Percentiles rank a stretch among this genome's conserved stretches.
Conservation (phyloP, 2,113 vertebrate species). For the Percopsis transmontana region DNA sequence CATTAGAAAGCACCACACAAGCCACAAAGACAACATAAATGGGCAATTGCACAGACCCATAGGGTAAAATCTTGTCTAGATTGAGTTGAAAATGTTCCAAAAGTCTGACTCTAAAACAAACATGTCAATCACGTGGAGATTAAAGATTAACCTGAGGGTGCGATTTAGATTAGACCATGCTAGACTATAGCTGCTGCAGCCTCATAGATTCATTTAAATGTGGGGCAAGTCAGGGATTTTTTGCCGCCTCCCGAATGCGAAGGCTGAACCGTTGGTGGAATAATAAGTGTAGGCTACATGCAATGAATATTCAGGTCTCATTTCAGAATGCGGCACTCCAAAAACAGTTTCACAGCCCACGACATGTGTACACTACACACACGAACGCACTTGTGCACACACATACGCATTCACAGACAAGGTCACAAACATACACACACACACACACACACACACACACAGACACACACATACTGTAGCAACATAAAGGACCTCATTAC, state of each 20-base stretch:
- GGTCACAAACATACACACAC: not conserved
- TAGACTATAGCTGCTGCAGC: slow-evolving; percentile 33
- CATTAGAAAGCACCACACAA: too few species aligned
- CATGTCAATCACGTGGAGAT: slow-evolving; percentile 7
- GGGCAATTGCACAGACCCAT: too few species aligned
- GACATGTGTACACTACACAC: slow-evolving; percentile 18
- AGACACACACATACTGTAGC: not conserved
- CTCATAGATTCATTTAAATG: slow-evolving; percentile 39
- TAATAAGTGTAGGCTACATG: slow-evolving; percentile 57
- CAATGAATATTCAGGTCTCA: slow-evolving; percentile 69
- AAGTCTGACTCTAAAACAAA: slow-evolving; percentile 14
- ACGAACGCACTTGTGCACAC: not conserved
- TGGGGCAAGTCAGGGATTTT: slow-evolving; percentile 43
- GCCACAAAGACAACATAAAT: too few species aligned
- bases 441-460: not conserved
- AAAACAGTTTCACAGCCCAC: slow-evolving; percentile 26
- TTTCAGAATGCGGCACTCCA: slow-evolving; percentile 41
- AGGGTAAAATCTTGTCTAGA: too few species aligned
- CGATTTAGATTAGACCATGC: slow-evolving; percentile 10
- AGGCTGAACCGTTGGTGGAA: slow-evolving; percentile 42
- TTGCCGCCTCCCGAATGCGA: slow-evolving; percentile 34
- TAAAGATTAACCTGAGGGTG: slow-evolving; percentile 30
- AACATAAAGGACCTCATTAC: slow-evolving; percentile 51
- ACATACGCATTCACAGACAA: slow-evolving; percentile 2
- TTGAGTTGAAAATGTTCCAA: too few species aligned